Evolutionary conservation across 2,888 invertebrate genomes (phyloP), one percentile per base, ranked within the genome.

Genomic region (Galerucella calmariensis): DNA sequence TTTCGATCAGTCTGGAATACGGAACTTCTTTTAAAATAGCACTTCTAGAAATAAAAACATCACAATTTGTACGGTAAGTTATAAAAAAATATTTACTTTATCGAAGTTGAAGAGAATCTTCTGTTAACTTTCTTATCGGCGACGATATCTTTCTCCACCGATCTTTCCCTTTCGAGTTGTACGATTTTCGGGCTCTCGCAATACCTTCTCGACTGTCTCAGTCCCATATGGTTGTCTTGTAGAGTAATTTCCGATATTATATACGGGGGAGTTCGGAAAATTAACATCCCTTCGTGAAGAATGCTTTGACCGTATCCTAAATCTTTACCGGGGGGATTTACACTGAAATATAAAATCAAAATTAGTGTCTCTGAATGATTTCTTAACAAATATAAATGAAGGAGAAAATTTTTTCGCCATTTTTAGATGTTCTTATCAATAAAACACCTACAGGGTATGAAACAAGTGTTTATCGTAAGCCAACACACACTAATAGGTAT

Each of bases 221-320:
- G 66, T n/a, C 78, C 73, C 12, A 78, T 79, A 2, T 82, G 75
- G 1, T 90, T 90, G 67, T 95, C 95, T 85, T 94, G 93, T 6
- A 95, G 87, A 11, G 93, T 92, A 4, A 95, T 93, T 81, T 94
- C 92, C 82, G 94, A 91, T 58, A 93, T 90, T 80, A 94, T 94
- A 83, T 96, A 96, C 0, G 96, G 96, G 0, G 96, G 95, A 0
- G 96, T 96, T 81, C 97, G 95, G 86, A 98, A 97, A 63, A 97
- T 94, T 10, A 97, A 88, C 85, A 96, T 93, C 46, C 94, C 93
- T 73, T 94, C 92, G 84, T 97, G 96, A 27, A 98, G 88, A 81
- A 98, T 92, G 84, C 97, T 98, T 87, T 98, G 97, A 0, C 97
- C 98, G 85, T 96, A 98, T 0, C 97, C 97, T 81, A 93, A 95